Base-by-base conservation (phyloP, 2,113 vertebrate species). In the Mustela lutreola region DNA sequence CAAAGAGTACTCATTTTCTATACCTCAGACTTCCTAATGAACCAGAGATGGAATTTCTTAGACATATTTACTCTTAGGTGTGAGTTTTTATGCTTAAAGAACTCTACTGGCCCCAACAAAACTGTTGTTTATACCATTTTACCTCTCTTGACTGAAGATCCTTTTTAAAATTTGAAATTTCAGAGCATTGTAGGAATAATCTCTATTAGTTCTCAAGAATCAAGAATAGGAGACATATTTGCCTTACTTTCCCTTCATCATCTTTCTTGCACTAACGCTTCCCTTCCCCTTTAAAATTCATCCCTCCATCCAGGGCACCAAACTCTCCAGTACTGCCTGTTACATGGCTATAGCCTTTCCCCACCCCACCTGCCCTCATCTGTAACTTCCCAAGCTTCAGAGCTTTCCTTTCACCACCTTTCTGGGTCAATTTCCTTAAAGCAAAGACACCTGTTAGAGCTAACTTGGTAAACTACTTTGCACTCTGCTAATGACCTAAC, bases 101-200 rank as follows among this genome's bases (percentile, higher is more conserved):
- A 67, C 22, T 67, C 95, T 15, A 5, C 12, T 62, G 28, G 14
- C 4, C 31, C 33, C 22, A 45, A 24, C 2, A 42, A 70, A 75
- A n/a, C 9, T 70, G 2, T 65, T 22, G 58, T 1, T 75, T 26
- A 42, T 73, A 63, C 15, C 18, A 33, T 42, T 89, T 78, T n/a
- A n/a, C 9, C 19, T 62, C 24, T 88, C 56, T 89, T 60, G 56
- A 73, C 21, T 79, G 22, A 15, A 21, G 11, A 2, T 78, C 60
- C 15, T 65, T 83, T 73, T n/a, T 79, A 9, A n/a, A 95, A 97
- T 24, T 15, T 80, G 67, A 89, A 94, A 89, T 79, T 85, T 82
- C n/a, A 87, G 33, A 48, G 9, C 7, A 0, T 42, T 50, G 5
- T 53, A 82, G n/a, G 6, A 33, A 39, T 85, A 63, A 70, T 33